Conservation (phyloP, 2,888 invertebrate genomes). For the Therioaphis trifolii region DNA sequence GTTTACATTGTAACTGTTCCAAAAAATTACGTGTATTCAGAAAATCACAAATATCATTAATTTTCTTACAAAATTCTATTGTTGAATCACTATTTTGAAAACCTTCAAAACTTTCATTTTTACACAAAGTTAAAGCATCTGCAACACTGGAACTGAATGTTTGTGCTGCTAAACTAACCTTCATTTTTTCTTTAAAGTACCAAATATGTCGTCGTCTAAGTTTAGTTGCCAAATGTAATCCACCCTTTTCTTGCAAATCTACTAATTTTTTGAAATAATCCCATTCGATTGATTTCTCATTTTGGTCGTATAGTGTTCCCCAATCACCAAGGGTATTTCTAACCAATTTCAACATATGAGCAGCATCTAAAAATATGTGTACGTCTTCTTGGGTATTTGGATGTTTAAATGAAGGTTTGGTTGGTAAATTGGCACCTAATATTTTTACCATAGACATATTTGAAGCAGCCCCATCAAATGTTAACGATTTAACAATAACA, state of each 20-base stretch:
- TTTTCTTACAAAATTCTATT: not conserved
- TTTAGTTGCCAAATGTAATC: not conserved
- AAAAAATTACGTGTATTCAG: conserved; percentile 5
- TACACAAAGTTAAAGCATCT: not conserved
- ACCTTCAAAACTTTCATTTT: too few species aligned
- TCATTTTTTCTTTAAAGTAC: too few species aligned
- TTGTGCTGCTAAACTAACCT: too few species aligned
- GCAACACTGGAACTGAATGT: conserved; percentile 1
- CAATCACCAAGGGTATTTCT: conserved; percentile 32
- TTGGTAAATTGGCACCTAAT: conserved; percentile 12
- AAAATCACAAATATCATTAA: not conserved
- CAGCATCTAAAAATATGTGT: conserved; percentile 2
- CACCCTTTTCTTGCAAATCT: conserved; percentile 3
- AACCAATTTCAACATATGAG: conserved; percentile 26
- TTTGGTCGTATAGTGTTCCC: not conserved
- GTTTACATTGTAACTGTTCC: not conserved
- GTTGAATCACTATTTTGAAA: too few species aligned
- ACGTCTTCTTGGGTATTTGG: not conserved
- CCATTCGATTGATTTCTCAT: conserved; percentile 26
- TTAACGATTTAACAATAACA: too few species aligned
- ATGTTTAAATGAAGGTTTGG: not conserved
- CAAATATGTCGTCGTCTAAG: too few species aligned
- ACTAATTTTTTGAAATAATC: not conserved
- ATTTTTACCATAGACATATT: not conserved
- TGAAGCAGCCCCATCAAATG: not conserved